Base-by-base conservation (phyloP, 2,113 vertebrate species). In the Hipposideros armiger region DNA sequence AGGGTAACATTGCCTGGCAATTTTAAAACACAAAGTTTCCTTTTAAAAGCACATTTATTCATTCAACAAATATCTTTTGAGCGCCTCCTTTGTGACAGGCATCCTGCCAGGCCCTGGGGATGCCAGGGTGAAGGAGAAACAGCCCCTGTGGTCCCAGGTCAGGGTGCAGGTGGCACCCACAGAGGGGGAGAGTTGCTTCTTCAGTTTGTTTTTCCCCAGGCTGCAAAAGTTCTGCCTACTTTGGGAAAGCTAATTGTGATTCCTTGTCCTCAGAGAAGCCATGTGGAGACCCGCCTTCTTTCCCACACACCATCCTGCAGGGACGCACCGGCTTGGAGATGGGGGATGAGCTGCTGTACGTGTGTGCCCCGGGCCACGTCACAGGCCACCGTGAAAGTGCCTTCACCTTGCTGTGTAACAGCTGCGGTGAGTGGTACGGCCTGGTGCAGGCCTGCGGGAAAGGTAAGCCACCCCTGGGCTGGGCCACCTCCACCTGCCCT, bases 391-490 rank as follows among this genome's bases (percentile, higher is more conserved):
- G 98, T 4, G 98, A 99, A 40, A 97, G 94, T 0, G 98, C 99
- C 1, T 99, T 99, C 98, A 99, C 99, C 0, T 97, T 99, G 97
- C 97, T 99, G 42, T 99, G 99, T 2, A 98, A 99, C 98, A 99
- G 99, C 98, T 99, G 99, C 0, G 99, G 99, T 9, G 99, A 99
- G 97, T 99, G 99, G 99, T 99, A 99, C 0, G 99, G 99, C 42
- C 98, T 99, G 54, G 99, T 99, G 32, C 99, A 99, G 97, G 98
- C 99, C 90, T 99, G 99, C 9, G 98, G 99, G 84, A 99, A 98
- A 99, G 99, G 99, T 99, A 97, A 98, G 98, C 9, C 19, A 2
- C 6, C 5, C 9, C 47, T 3, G 2, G 11, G 20, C 17, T 11
- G 3, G 67, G 40, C 73, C 52, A 20, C 40, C 36, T 30, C 36